Evolutionary conservation across 2,113 vertebrate species (phyloP).

Genomic region (Prietella phreatophila): DNA sequence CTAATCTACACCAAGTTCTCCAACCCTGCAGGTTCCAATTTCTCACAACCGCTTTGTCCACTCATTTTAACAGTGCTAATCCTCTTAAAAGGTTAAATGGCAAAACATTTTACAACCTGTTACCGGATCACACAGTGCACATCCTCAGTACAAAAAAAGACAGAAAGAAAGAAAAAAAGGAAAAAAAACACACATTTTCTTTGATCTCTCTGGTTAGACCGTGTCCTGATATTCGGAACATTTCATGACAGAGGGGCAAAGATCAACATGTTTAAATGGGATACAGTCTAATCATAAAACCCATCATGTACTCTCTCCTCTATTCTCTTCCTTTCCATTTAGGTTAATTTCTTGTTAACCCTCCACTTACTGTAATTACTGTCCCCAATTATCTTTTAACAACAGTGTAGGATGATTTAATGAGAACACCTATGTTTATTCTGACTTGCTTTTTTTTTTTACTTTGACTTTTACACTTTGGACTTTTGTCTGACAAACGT

Average conservation of each 20-base stretch:
- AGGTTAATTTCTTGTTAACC: slow-evolving; percentile 55
- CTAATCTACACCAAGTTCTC: slow-evolving; percentile 27
- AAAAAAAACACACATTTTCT: background rate
- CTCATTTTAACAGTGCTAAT: slow-evolving; percentile 45
- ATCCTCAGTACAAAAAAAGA: slow-evolving; percentile 2
- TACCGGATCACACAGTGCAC: slow-evolving; percentile 35
- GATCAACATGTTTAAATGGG: slow-evolving; percentile 51
- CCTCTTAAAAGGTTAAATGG: slow-evolving; percentile 50
- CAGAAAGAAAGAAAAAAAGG: background rate
- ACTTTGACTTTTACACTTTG: slow-evolving; percentile 23
- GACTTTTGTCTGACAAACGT: slow-evolving; percentile 32
- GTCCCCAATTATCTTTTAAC: slow-evolving; percentile 53
- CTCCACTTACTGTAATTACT: slow-evolving; percentile 55
- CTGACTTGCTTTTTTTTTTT: background rate
- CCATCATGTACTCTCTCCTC: slow-evolving; percentile 33
- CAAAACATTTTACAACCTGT: slow-evolving; percentile 33
- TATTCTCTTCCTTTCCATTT: slow-evolving; percentile 38
- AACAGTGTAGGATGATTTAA: slow-evolving; percentile 37
- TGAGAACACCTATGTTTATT: slow-evolving; percentile 35
- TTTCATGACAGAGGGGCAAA: slow-evolving; percentile 47
- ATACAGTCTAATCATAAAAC: slow-evolving; percentile 40
- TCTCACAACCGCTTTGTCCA: slow-evolving; percentile 11
- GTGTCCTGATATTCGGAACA: slow-evolving; percentile 25
- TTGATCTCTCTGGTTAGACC: slow-evolving; percentile 25
- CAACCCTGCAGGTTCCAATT: slow-evolving; percentile 30